These are phyloP conservation scores for Drosophila fulvimacula DNA, from an alignment of 2,888 invertebrate genomes.

Conservation along the genomic window DNA sequence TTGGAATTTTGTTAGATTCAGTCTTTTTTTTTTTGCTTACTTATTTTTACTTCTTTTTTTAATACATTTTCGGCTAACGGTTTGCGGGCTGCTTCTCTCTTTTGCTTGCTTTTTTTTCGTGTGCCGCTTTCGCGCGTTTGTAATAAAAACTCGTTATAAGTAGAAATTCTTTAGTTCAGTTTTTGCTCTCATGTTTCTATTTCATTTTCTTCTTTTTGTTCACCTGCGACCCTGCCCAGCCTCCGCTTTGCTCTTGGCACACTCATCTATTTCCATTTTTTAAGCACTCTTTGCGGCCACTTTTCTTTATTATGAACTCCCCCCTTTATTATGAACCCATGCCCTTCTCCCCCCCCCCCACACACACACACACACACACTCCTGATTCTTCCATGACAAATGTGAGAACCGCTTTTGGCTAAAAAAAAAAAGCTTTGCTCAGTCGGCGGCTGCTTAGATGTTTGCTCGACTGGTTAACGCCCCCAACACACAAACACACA, in stretches of 20 bases:
- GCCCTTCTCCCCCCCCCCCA: no score
- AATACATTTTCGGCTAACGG: slow-evolving; percentile 73
- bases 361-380: no score
- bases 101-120: slow-evolving; percentile 60
- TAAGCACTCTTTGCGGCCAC: slow-evolving; percentile 81
- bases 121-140: slow-evolving; percentile 78
- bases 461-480: slow-evolving; percentile 53
- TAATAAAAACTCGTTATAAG: slow-evolving; percentile 82
- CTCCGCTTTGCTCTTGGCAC: slow-evolving; percentile 36
- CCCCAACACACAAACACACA: slow-evolving; percentile 19
- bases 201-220: slow-evolving; percentile 17
- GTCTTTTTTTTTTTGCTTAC: slow-evolving; percentile 57
- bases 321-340: background rate
- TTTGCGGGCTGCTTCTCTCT: slow-evolving; percentile 14
- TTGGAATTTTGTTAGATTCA: slow-evolving; percentile 63
- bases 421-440: slow-evolving; percentile 45
- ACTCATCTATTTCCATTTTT: slow-evolving; percentile 77
- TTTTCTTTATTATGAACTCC: slow-evolving; percentile 74
- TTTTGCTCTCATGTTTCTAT: slow-evolving; percentile 27
- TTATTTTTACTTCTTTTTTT: slow-evolving; percentile 72
- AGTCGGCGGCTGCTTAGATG: slow-evolving; percentile 71
- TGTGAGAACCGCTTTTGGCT: slow-evolving; percentile 77
- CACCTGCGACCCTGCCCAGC: slow-evolving; percentile 42
- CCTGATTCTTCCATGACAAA: slow-evolving; percentile 66
- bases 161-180: slow-evolving; percentile 75